Percentiles rank a stretch among this genome's conserved stretches.
phyloP scores from a whole-genome alignment of 2,113 vertebrate genomes.

The Thalassarche chlororhynchos region DNA sequence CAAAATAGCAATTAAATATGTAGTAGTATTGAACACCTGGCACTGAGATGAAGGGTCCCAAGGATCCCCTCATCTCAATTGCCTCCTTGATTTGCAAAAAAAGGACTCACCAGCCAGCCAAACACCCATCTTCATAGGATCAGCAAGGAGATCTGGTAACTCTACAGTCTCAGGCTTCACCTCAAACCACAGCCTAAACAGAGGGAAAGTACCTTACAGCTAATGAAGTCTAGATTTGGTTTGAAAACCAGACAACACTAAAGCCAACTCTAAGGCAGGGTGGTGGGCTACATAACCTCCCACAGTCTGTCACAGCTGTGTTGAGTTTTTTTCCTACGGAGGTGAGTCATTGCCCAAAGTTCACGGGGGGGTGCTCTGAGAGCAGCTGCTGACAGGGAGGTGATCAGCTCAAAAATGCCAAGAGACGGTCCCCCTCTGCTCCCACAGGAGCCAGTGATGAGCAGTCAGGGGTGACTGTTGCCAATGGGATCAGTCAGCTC shows the following conservation, averaged over 20 bases:
- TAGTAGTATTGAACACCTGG: background rate
- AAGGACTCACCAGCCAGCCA: background rate
- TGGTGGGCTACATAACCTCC: background rate
- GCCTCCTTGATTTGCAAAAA: background rate
- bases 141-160: background rate
- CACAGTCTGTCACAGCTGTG: background rate
- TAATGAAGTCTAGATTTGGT: background rate
- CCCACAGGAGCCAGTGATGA: background rate
- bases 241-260: background rate
- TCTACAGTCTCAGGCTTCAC: background rate
- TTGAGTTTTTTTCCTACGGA: background rate
- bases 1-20: background rate
- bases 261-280: background rate
- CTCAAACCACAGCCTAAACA: background rate
- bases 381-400: background rate
- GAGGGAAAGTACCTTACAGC: background rate
- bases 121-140: background rate
- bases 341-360: background rate
- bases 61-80: background rate
- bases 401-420: background rate
- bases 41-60: background rate
- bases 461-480: too few species aligned
- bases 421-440: background rate
- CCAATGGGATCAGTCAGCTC: background rate
- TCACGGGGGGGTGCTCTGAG: background rate